phyloP scores from a whole-genome alignment of 2,888 invertebrate genomes.

The Artemia sp. region DNA sequence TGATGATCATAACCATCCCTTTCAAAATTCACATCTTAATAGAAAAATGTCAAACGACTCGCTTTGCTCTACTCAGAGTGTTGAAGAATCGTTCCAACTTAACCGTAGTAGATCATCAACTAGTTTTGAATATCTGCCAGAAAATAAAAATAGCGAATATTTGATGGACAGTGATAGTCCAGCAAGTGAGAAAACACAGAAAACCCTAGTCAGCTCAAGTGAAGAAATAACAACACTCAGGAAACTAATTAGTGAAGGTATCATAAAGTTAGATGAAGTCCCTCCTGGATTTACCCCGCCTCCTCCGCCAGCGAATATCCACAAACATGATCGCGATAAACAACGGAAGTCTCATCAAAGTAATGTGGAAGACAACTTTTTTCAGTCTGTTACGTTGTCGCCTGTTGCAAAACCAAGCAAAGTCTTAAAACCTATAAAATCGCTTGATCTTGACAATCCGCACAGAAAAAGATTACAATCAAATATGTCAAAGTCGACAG shows the following conservation, averaged over 20 bases:
- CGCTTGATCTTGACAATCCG: no score
- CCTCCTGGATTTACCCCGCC: neutral
- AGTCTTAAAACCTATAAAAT: no score
- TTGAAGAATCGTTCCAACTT: neutral
- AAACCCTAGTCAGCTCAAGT: neutral
- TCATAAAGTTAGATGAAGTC: neutral
- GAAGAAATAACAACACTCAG: slow-evolving; percentile 1
- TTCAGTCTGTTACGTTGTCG: no score
- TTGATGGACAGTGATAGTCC: neutral
- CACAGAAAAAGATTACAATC: no score
- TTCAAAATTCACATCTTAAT: neutral
- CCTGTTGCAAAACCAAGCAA: no score
- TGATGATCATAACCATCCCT: neutral
- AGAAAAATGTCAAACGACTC: slow-evolving; percentile 1
- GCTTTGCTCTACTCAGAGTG: neutral
- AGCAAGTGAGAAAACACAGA: neutral
- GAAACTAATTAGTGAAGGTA: neutral
- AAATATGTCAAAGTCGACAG: no score
- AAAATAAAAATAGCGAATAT: neutral
- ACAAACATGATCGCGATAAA: neutral
- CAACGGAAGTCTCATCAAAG: neutral
- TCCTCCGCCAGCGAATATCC: neutral
- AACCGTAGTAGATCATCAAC: neutral
- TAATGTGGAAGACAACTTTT: no score
- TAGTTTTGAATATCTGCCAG: neutral